These are phyloP conservation scores for Papilio glaucus DNA, from an alignment of 1,140 invertebrate species.

Conservation along the genomic window DNA sequence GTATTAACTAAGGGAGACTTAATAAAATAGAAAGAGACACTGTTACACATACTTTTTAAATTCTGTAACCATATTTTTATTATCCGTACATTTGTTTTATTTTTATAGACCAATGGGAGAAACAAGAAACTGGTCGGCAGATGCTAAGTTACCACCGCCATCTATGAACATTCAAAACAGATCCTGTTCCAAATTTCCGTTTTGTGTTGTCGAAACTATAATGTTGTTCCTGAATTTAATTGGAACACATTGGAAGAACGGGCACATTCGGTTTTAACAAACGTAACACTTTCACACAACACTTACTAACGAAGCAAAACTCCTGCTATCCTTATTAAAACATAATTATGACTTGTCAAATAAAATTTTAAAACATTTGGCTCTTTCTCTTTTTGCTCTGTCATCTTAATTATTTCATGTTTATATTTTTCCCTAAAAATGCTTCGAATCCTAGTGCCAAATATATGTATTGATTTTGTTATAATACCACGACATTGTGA, in stretches of 20 bases:
- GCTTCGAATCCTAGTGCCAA: neutral
- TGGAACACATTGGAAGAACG: constrained; percentile 9
- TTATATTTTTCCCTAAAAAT: neutral
- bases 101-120: no score
- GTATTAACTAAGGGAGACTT: no score
- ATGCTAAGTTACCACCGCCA: neutral
- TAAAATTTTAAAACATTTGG: neutral
- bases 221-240: neutral
- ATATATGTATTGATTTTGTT: constrained; percentile 12
- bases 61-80: no score
- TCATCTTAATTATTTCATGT: neutral
- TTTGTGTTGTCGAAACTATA: neutral
- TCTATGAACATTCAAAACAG: neutral
- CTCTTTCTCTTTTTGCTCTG: neutral
- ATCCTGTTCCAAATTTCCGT: neutral
- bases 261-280: constrained; percentile 14
- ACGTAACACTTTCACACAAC: neutral
- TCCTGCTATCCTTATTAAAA: neutral
- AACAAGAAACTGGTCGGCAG: no score
- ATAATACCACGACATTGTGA: constrained; percentile 31
- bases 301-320: neutral
- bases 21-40: no score
- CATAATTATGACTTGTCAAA: neutral
- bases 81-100: no score
- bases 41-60: no score